A percentile compares a stretch with the other conserved stretches of the same genome.
phyloP scores from a whole-genome alignment of 2,797 vertebrate genomes.

The Pangasius larnaudii region DNA sequence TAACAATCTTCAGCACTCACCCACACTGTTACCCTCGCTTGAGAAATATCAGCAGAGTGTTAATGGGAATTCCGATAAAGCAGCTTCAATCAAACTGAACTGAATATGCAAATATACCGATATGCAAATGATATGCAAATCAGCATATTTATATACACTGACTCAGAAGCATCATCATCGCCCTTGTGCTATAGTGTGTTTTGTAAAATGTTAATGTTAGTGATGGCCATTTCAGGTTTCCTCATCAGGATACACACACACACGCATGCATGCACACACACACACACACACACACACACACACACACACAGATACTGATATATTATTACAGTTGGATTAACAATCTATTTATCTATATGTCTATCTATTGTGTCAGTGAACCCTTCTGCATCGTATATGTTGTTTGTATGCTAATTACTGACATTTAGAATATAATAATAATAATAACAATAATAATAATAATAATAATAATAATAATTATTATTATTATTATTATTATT shows the following conservation, averaged over 20 bases:
- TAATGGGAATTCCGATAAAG: background rate
- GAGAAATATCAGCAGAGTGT: background rate
- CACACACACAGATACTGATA: background rate
- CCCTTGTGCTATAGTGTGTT: background rate
- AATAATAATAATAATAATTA: background rate
- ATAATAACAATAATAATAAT: background rate
- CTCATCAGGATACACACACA: background rate
- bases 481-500: too few relatives aligned
- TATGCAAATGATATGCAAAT: background rate
- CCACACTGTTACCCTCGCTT: background rate
- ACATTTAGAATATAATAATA: background rate
- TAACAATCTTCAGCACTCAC: background rate
- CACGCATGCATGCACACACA: background rate
- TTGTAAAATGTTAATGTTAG: background rate
- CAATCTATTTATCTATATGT: background rate
- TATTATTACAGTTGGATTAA: background rate
- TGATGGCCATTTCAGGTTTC: background rate
- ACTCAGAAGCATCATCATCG: background rate
- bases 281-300: slow-evolving; percentile 1
- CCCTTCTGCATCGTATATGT: background rate
- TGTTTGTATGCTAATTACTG: background rate
- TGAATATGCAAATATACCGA: background rate
- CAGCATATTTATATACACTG: background rate
- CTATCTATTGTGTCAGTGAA: background rate
- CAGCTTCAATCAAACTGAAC: background rate